These are phyloP conservation scores for Reinhardtius hippoglossoides DNA, from an alignment of 2,113 vertebrate genomes.

Conservation along the genomic window DNA sequence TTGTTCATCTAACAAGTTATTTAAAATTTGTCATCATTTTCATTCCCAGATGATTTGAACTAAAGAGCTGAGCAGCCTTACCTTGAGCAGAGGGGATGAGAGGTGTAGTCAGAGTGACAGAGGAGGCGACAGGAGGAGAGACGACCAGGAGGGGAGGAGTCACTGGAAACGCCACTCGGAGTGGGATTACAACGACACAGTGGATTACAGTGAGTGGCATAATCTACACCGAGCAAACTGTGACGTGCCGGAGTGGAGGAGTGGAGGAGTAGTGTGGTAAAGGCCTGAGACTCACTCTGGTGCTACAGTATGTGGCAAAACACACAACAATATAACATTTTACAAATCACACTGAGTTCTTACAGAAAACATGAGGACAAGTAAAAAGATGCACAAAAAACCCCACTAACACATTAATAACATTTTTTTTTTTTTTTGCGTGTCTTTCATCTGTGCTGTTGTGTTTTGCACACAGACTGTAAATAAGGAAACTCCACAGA, in stretches of 20 bases:
- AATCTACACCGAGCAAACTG: conserved; percentile 80
- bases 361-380: background rate
- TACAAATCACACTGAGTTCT: background rate
- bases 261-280: background rate
- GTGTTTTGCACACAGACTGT: too few relatives aligned
- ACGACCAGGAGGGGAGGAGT: conserved; percentile 59
- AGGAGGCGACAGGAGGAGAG: conserved; percentile 35
- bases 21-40: background rate
- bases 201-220: conserved; percentile 82
- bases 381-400: too few relatives aligned
- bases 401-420: too few relatives aligned
- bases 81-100: conserved; percentile 63
- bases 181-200: conserved; percentile 88
- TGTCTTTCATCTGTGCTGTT: too few relatives aligned
- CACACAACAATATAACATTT: background rate
- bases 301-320: background rate
- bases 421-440: too few relatives aligned
- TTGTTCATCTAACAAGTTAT: background rate
- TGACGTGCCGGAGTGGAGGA: conserved; percentile 1
- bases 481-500: too few relatives aligned
- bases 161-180: conserved; percentile 81
- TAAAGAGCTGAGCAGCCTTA: conserved; percentile 64
- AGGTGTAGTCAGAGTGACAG: conserved; percentile 41
- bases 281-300: background rate
- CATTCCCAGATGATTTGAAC: background rate